Evolutionary conservation across 2,797 vertebrate species (phyloP).

Genomic region (Schizothorax lantsangensis): DNA sequence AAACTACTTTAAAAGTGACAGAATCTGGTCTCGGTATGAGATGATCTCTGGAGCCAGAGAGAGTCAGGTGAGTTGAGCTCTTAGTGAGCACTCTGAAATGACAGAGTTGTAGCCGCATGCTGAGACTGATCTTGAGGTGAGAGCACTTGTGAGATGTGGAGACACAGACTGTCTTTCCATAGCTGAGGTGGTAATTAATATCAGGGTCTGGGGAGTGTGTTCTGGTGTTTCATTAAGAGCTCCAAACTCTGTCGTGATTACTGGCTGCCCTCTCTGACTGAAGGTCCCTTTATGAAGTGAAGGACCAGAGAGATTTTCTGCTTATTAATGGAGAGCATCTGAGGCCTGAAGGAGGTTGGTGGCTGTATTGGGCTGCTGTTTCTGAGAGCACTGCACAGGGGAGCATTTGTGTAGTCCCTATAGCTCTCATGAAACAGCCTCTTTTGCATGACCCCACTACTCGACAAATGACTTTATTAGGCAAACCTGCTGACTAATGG

Average conservation of each 20-base stretch:
- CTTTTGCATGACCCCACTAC: slow-evolving; percentile 20
- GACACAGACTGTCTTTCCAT: slow-evolving; percentile 8
- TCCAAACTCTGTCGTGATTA: slow-evolving; percentile 38
- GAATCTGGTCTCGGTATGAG: background rate
- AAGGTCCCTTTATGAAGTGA: slow-evolving; percentile 33
- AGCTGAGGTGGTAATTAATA: slow-evolving; percentile 47
- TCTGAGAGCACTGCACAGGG: background rate
- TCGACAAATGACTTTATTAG: slow-evolving; percentile 14
- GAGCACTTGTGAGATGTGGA: slow-evolving; percentile 28
- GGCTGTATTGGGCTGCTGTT: slow-evolving; percentile 26
- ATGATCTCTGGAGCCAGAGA: slow-evolving; percentile 15
- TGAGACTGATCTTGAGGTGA: slow-evolving; percentile 30
- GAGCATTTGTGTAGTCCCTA: slow-evolving; percentile 2
- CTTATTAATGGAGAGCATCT: slow-evolving; percentile 35
- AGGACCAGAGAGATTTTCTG: slow-evolving; percentile 41
- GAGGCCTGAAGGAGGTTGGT: slow-evolving; percentile 7
- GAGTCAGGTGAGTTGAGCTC: slow-evolving; percentile 6
- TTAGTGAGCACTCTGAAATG: background rate
- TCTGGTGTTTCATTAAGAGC: slow-evolving; percentile 38
- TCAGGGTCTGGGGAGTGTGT: slow-evolving; percentile 24
- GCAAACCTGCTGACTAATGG: slow-evolving; percentile 18
- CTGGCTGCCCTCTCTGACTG: slow-evolving; percentile 11
- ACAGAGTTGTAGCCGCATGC: background rate
- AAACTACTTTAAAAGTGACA: slow-evolving; percentile 1
- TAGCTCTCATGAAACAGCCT: slow-evolving; percentile 11